Conservation (phyloP, 2,888 invertebrate genomes). For the Drosophila vallismaia region DNA sequence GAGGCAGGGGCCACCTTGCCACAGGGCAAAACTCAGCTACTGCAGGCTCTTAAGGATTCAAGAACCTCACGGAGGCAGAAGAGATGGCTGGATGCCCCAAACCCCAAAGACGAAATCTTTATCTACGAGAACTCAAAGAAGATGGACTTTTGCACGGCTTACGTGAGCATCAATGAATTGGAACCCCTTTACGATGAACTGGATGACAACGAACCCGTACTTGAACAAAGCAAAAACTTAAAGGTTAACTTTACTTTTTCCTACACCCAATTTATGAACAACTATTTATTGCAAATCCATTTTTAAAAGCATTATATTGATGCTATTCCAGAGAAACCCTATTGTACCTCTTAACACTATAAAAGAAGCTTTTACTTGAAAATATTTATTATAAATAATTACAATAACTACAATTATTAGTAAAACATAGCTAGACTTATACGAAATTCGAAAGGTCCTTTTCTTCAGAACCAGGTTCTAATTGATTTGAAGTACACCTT, state of each 20-base stretch:
- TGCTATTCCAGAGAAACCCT: too few species aligned
- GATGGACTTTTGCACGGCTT: conserved; percentile 80
- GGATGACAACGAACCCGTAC: conserved; percentile 94
- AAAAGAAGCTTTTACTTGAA: too few species aligned
- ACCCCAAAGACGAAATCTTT: neutral
- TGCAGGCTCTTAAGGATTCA: neutral
- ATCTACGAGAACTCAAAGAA: conserved; percentile 10
- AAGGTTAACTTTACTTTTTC: conserved; percentile 27
- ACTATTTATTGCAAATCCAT: neutral
- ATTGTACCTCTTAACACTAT: too few species aligned
- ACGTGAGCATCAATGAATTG: conserved; percentile 93
- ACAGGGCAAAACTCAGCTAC: conserved; percentile 19
- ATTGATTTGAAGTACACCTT: conserved; percentile 37
- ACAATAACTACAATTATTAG: neutral
- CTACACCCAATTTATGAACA: neutral
- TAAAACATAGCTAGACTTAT: neutral
- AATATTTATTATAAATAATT: neutral
- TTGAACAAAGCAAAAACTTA: conserved; percentile 18
- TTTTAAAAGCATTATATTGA: neutral
- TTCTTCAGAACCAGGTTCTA: conserved; percentile 23
- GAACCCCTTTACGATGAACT: conserved; percentile 94
- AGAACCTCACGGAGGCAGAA: neutral
- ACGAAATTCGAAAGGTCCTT: neutral
- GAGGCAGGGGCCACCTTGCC: conserved; percentile 1
- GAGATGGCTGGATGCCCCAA: conserved; percentile 91